Conservation (phyloP, 2,113 vertebrate species). For the Rhizomys pruinosus region DNA sequence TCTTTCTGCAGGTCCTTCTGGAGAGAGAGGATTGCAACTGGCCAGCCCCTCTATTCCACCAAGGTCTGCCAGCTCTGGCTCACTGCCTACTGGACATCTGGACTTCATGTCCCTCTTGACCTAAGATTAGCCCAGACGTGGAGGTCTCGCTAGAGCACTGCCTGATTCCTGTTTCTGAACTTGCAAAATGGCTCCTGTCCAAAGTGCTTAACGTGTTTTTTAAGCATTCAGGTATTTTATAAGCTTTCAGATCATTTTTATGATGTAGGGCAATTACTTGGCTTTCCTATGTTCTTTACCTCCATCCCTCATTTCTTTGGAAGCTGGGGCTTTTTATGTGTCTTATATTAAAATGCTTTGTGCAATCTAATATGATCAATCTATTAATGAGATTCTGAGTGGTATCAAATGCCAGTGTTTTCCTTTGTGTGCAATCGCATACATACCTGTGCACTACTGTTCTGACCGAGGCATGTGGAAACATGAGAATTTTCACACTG, state of each 20-base stretch:
- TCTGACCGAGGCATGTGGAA: neutral
- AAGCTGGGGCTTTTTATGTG: slow-evolving; percentile 18
- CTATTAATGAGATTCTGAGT: neutral
- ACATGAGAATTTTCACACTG: slow-evolving; percentile 6
- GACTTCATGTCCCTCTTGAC: slow-evolving; percentile 59
- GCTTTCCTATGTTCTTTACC: neutral
- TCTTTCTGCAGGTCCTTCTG: slow-evolving; percentile 58
- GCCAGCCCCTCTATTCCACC: neutral
- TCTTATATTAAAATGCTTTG: slow-evolving; percentile 19
- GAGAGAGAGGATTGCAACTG: neutral
- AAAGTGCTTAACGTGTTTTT: slow-evolving; percentile 45
- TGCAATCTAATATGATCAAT: slow-evolving; percentile 13
- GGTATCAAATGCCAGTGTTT: slow-evolving; percentile 32
- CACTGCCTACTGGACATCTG: slow-evolving; percentile 46
- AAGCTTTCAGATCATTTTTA: slow-evolving; percentile 37
- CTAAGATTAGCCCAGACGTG: slow-evolving; percentile 36
- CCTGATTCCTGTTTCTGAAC: slow-evolving; percentile 18
- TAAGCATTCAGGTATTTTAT: slow-evolving; percentile 22
- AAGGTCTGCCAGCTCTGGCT: slow-evolving; percentile 23
- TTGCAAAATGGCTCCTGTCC: slow-evolving; percentile 43
- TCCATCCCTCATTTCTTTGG: neutral
- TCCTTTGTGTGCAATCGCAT: slow-evolving; percentile 9
- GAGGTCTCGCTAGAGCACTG: slow-evolving; percentile 3
- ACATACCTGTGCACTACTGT: neutral
- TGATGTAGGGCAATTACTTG: slow-evolving; percentile 17